A percentile compares a stretch with the other conserved stretches of the same genome.
Evolutionary conservation across 53 echinoderm and acorn worm genomes (phyloP).

Genomic region (Patiria pectinifera): DNA sequence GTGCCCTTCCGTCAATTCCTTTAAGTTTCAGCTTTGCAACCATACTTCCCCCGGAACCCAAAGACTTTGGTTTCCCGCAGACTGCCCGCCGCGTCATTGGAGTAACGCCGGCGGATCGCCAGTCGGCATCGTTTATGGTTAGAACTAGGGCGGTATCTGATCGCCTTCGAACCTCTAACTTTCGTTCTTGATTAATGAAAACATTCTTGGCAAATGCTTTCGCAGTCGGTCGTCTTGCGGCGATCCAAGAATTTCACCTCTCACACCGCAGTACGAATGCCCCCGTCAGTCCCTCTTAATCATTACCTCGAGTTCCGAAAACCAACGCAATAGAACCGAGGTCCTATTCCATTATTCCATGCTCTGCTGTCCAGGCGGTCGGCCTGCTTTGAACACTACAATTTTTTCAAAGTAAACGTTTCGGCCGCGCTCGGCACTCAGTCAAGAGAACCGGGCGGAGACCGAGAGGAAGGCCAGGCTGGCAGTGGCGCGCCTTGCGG

Average conservation of each 20-base stretch:
- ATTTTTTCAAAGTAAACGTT: too few species aligned
- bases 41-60: slow-evolving; percentile 85
- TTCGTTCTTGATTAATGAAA: slow-evolving; percentile 74
- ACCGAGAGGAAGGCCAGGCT: slow-evolving; percentile 66
- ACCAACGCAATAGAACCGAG: slow-evolving; percentile 96
- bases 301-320: slow-evolving; percentile 81
- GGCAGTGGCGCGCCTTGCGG: slow-evolving; percentile 79
- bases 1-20: slow-evolving; percentile 98
- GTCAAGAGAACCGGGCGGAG: slow-evolving; percentile 59
- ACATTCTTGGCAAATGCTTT: slow-evolving; percentile 92
- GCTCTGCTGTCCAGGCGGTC: slow-evolving; percentile 76
- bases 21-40: slow-evolving; percentile 93
- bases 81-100: slow-evolving; percentile 74
- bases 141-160: slow-evolving; percentile 78
- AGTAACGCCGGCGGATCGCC: slow-evolving; percentile 65
- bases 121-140: slow-evolving; percentile 78
- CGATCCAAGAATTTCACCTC: slow-evolving; percentile 84
- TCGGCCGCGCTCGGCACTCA: slow-evolving; percentile 34
- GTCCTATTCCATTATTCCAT: slow-evolving; percentile 97
- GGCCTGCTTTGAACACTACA: slow-evolving; percentile 41
- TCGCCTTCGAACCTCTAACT: slow-evolving; percentile 78
- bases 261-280: slow-evolving; percentile 62
- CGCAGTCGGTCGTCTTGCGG: slow-evolving; percentile 74
- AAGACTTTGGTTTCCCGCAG: slow-evolving; percentile 80
- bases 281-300: slow-evolving; percentile 82